These are phyloP conservation scores for Acanthurus leucopareius DNA, from an alignment of 2,797 vertebrate species.

Conservation along the genomic window DNA sequence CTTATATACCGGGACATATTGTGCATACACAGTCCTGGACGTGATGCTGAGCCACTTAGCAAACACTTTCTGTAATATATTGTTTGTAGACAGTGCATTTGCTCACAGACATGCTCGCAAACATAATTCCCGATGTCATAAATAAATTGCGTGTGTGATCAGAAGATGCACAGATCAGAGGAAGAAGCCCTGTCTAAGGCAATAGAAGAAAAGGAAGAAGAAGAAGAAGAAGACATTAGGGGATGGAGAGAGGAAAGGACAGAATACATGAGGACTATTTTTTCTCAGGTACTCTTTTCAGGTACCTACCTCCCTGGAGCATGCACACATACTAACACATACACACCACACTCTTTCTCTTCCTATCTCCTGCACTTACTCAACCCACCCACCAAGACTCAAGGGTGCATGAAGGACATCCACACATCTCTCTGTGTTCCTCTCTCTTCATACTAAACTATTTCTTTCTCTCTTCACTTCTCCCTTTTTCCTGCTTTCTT, in stretches of 20 bases:
- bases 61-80: slow-evolving; percentile 55
- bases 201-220: background rate
- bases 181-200: slow-evolving; percentile 34
- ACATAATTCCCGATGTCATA: slow-evolving; percentile 41
- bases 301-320: slow-evolving; percentile 33
- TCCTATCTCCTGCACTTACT: slow-evolving; percentile 54
- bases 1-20: slow-evolving; percentile 11
- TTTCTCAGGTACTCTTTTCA: slow-evolving; percentile 45
- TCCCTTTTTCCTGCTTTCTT: slow-evolving; percentile 3
- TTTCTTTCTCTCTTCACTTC: slow-evolving; percentile 13
- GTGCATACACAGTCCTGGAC: slow-evolving; percentile 18
- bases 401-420: slow-evolving; percentile 82
- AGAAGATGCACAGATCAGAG: slow-evolving; percentile 50
- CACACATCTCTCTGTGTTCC: slow-evolving; percentile 43
- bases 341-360: slow-evolving; percentile 30
- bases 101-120: slow-evolving; percentile 22
- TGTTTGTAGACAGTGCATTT: slow-evolving; percentile 32
- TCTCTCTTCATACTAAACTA: slow-evolving; percentile 47
- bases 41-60: slow-evolving; percentile 49
- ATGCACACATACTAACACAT: slow-evolving; percentile 4
- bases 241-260: slow-evolving; percentile 24
- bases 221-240: slow-evolving; percentile 4
- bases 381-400: slow-evolving; percentile 71
- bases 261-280: background rate
- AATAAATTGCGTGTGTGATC: slow-evolving; percentile 30